A percentile compares a stretch with the other conserved stretches of the same genome.
These are phyloP conservation scores for Serinus canaria DNA, from an alignment of 2,113 vertebrate species.

Conservation along the genomic window DNA sequence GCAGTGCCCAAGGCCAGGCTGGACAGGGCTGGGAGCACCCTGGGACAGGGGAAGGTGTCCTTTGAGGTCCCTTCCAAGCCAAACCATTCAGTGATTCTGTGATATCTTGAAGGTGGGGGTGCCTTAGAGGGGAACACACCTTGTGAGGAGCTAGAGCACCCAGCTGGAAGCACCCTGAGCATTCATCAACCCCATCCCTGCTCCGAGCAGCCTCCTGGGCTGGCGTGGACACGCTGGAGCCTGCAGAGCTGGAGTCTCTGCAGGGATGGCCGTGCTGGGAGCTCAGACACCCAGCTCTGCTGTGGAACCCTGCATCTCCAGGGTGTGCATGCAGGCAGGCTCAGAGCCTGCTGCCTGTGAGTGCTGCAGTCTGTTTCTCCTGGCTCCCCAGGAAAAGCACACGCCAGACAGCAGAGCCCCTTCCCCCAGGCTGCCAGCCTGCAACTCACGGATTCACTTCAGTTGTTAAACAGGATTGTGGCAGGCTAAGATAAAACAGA, in stretches of 20 bases:
- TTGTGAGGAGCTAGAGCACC: rapidly evolving
- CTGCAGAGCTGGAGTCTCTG: neutral
- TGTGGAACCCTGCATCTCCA: neutral
- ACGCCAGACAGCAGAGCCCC: constrained; percentile 25
- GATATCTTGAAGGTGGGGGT: neutral
- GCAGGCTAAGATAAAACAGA: constrained; percentile 67
- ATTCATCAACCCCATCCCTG: rapidly evolving
- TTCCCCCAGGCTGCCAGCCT: constrained; percentile 44
- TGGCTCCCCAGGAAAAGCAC: constrained; percentile 3
- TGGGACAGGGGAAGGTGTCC: neutral
- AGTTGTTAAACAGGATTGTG: constrained; percentile 60
- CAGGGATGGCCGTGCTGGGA: neutral
- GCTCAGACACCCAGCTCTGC: neutral
- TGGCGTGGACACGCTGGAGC: neutral
- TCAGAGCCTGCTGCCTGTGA: neutral
- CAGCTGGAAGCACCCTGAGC: neutral
- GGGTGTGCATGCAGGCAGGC: neutral
- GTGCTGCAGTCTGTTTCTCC: neutral
- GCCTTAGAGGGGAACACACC: neutral
- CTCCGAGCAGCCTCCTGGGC: neutral
- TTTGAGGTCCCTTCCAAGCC: neutral
- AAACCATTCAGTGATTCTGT: neutral
- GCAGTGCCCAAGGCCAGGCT: neutral
- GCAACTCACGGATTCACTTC: constrained; percentile 29
- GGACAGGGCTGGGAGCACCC: rapidly evolving